Conservation (phyloP, 2,113 vertebrate species). For the Pyxicephalus adspersus region DNA sequence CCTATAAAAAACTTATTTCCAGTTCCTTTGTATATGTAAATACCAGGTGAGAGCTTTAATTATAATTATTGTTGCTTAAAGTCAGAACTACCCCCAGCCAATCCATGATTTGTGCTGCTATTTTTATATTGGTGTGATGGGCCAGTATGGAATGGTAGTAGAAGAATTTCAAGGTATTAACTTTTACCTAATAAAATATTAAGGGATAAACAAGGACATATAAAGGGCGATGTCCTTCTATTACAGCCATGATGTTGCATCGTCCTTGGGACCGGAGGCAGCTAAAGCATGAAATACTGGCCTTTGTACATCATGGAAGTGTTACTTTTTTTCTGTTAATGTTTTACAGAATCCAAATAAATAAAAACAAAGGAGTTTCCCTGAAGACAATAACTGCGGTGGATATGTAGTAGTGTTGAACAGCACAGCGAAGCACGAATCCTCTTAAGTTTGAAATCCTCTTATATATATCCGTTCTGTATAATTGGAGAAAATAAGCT, state of each 20-base stretch:
- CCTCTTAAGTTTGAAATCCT: constrained; percentile 45
- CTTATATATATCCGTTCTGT: constrained; percentile 32
- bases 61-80: too few relatives aligned
- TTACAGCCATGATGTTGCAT: not conserved
- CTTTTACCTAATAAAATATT: constrained; percentile 24
- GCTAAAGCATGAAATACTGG: constrained; percentile 9
- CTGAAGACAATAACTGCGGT: constrained; percentile 16
- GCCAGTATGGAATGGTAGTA: too few relatives aligned
- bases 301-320: not conserved
- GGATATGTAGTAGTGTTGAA: not conserved
- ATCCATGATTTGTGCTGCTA: too few relatives aligned
- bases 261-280: not conserved
- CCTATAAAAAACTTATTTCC: too few relatives aligned
- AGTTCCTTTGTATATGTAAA: too few relatives aligned
- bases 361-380: not conserved
- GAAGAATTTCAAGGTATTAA: not conserved
- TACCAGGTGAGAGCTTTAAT: too few relatives aligned
- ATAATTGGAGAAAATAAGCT: constrained; percentile 46
- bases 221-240: constrained; percentile 1
- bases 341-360: not conserved
- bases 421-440: constrained; percentile 4
- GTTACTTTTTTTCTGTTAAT: not conserved
- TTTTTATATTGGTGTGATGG: too few relatives aligned
- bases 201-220: constrained; percentile 30
- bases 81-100: too few relatives aligned